A percentile compares a stretch with the other conserved stretches of the same genome.
These are phyloP conservation scores for Ashinkailepas kermadecensis DNA, from an alignment of 2,888 invertebrate genomes.

Conservation along the genomic window DNA sequence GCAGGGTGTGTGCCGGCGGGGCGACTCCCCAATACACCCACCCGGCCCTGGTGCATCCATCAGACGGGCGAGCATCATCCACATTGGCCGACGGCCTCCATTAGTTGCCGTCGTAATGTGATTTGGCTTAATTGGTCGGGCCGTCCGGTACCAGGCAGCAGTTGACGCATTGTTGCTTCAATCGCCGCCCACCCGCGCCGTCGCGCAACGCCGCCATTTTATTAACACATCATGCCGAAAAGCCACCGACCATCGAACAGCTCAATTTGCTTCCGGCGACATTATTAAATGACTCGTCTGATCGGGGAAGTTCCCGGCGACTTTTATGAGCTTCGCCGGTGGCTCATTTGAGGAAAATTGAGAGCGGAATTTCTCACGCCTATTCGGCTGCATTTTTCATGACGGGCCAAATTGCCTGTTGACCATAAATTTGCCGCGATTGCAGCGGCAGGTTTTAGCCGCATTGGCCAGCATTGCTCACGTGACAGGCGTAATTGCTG, in stretches of 20 bases:
- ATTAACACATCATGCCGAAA: slow-evolving; percentile 2
- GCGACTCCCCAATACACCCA: no score
- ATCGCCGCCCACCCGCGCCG: neutral
- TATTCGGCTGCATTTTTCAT: neutral
- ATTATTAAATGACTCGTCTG: neutral
- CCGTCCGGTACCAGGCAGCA: neutral
- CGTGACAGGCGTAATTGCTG: neutral
- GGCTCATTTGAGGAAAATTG: neutral
- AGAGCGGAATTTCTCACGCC: neutral
- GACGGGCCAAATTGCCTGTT: slow-evolving; percentile 7
- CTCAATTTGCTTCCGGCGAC: neutral
- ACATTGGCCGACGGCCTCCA: neutral
- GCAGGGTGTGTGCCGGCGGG: no score
- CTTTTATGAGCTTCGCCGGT: neutral
- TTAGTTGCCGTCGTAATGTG: neutral
- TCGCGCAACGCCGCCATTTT: neutral
- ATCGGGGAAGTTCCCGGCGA: neutral
- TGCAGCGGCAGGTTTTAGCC: neutral
- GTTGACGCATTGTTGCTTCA: slow-evolving; percentile 6
- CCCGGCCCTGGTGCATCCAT: neutral
- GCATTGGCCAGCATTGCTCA: neutral
- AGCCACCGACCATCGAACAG: neutral
- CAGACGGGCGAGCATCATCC: neutral
- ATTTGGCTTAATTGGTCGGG: neutral
- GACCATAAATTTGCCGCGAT: slow-evolving; percentile 3